phyloP scores from a whole-genome alignment of 2,797 vertebrate genomes.

The Acridotheres tristis region DNA sequence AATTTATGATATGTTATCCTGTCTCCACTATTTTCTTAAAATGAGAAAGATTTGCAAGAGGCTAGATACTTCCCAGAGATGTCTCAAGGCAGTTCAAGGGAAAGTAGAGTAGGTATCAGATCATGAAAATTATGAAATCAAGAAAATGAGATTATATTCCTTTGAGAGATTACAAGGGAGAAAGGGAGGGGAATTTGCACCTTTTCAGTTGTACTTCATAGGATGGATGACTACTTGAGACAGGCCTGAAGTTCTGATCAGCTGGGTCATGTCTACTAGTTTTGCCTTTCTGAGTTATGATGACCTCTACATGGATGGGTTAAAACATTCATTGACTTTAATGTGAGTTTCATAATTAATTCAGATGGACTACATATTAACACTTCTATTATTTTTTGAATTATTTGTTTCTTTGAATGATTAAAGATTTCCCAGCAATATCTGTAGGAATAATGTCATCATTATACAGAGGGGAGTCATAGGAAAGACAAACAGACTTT shows the following conservation, averaged over 20 bases:
- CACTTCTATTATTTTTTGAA: not conserved
- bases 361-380: not conserved
- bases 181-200: not conserved
- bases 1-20: not conserved
- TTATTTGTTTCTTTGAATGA: not conserved
- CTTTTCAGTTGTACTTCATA: not conserved
- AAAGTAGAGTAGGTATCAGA: not conserved
- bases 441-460: not conserved
- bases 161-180: not conserved
- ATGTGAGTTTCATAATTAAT: not conserved
- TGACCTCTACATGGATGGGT: not conserved
- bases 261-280: not conserved
- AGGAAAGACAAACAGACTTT: not conserved
- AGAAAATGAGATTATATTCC: not conserved
- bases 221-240: not conserved
- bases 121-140: not conserved
- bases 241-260: not conserved
- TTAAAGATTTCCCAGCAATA: not conserved
- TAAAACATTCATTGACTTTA: not conserved
- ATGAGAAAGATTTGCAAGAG: not conserved
- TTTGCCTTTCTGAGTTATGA: not conserved
- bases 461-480: not conserved
- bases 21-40: not conserved
- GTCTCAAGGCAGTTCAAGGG: not conserved
- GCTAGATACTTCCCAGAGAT: not conserved